Base-by-base conservation (phyloP, 2,113 vertebrate genomes). In the Bufo gargarizans region DNA sequence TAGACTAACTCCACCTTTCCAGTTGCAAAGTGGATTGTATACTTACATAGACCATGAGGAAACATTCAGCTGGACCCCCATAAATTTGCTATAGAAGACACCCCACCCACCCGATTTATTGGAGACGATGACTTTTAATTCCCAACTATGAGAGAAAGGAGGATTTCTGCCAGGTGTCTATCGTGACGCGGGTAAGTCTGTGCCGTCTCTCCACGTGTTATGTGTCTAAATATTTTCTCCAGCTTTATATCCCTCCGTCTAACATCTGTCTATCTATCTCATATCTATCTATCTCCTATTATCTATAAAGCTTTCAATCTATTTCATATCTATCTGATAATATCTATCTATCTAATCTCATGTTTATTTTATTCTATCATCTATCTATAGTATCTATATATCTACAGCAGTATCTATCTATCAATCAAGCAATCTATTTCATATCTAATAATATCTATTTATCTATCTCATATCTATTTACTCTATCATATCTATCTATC, bases 1-100 rank as follows among this genome's bases (percentile, higher is more conserved):
- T 58, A 87, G 59, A 78, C 61, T 84, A 58, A 89, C 87, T 84
- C 87, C 87, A 84, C 87, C 87, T 71, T 77, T 49, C 81, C 82
- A 43, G 72, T 84, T 33, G 58, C 58, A 83, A 77, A 59, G 80
- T 84, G 80, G 56, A 77, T 88, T 88, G 43, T 77, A 77, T 1
- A 83, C 22, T 84, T 71, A 56, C 74, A 61, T 45, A 45, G 22
- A 56, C 61, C 22, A 69, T 78, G 87, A 56, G 71, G 17, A 33
- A 50, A 67, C 20, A 55, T 78, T 13, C 19, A 16, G 53, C 69
- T 56, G 11, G 22, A 81, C 65, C 86, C 77, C 78, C 80, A 53
- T 47, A 88, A 84, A 53, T 20, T 63, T 77, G 16, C 9, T 49
- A 56, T 22, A 20, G 22, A 55, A 77, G 69, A 55, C 22, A 76